A percentile compares a stretch with the other conserved stretches of the same genome.
phyloP scores from a whole-genome alignment of 2,888 invertebrate genomes.

The Salticus scenicus region DNA sequence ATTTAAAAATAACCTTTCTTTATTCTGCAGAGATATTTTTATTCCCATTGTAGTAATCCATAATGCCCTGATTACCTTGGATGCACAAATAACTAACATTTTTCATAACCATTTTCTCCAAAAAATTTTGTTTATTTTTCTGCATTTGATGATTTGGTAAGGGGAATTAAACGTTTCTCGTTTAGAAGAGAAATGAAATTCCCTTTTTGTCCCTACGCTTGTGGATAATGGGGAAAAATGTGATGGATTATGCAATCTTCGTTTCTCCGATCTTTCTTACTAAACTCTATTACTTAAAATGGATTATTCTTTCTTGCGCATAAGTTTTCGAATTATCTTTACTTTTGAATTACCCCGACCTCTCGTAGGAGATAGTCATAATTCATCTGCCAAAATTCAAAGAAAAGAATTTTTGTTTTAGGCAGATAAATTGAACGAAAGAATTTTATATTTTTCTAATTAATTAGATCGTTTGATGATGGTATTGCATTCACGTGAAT shows the following conservation, averaged over 20 bases:
- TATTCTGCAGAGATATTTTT: neutral
- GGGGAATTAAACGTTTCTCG: constrained; percentile 23
- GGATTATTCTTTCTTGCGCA: constrained; percentile 37
- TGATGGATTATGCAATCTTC: constrained; percentile 64
- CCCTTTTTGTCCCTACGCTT: constrained; percentile 47
- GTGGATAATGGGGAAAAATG: constrained; percentile 37
- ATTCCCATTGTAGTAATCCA: neutral
- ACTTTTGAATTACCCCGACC: constrained; percentile 53
- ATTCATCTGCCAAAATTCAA: constrained; percentile 32
- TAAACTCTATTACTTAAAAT: constrained; percentile 62
- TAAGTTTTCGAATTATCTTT: constrained; percentile 58
- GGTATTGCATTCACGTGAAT: neutral
- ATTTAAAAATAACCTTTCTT: neutral
- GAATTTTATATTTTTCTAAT: constrained; percentile 3
- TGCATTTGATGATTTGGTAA: constrained; percentile 13
- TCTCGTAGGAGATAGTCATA: constrained; percentile 37
- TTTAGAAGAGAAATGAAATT: constrained; percentile 20
- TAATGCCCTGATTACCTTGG: neutral
- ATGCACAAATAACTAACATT: constrained; percentile 3
- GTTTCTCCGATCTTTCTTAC: constrained; percentile 55
- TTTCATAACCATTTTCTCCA: neutral
- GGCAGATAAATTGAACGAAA: neutral
- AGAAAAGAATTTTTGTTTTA: constrained; percentile 17
- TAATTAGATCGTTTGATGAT: neutral
- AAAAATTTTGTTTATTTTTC: constrained; percentile 3